phyloP scores from a whole-genome alignment of 1,140 invertebrate genomes.

The Leguminivora glycinivorella region DNA sequence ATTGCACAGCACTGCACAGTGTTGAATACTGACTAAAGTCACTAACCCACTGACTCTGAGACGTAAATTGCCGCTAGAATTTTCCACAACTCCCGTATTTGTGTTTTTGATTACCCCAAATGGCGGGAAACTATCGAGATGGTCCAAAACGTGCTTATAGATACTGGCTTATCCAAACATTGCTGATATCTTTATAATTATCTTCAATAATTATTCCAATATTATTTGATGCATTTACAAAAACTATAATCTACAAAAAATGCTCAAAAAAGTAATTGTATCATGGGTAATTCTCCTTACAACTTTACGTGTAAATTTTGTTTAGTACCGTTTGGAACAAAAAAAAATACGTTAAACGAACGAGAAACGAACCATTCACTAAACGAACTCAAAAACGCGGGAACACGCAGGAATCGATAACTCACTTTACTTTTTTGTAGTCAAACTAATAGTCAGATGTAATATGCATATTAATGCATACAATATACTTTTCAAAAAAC shows the following conservation, averaged over 20 bases:
- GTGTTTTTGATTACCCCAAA: background rate
- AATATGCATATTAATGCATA: background rate
- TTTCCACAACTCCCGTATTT: constrained; percentile 19
- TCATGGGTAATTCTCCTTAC: background rate
- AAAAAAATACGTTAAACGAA: background rate
- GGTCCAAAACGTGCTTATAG: background rate
- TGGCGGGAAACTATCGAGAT: background rate
- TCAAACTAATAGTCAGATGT: background rate
- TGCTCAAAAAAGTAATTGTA: no score
- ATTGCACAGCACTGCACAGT: background rate
- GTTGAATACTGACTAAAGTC: background rate
- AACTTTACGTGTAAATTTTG: background rate
- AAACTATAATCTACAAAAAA: no score
- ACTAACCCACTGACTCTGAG: background rate
- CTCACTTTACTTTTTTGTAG: background rate
- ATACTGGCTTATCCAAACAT: background rate
- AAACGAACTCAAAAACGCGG: constrained; percentile 3
- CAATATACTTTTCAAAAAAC: no score
- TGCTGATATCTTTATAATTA: background rate
- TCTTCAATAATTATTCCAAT: background rate
- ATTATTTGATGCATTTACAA: no score
- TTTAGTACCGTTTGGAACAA: constrained; percentile 1
- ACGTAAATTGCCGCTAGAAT: constrained; percentile 7
- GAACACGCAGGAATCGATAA: background rate
- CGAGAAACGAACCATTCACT: constrained; percentile 7